Base-by-base conservation (phyloP, 1,140 invertebrate species). In the Brachionus rubens region DNA sequence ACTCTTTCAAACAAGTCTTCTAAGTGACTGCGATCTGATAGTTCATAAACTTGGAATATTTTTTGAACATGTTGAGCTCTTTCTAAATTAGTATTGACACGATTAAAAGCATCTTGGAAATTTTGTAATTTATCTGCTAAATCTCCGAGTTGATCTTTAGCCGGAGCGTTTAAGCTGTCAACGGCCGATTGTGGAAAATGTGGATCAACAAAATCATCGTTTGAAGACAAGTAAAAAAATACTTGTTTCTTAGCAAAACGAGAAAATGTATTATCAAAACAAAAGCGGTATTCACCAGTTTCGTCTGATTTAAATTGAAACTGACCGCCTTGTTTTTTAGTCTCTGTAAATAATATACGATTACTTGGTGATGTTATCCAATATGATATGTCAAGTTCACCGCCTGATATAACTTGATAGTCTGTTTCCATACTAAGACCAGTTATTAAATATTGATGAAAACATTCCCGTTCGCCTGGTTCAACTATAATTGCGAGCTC, bases 251-350 rank as follows among this genome's bases (percentile, higher is more conserved):
- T 84, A 78, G 89, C 90, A 81, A 91, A 91, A 10, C 88, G 87
- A 80, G 90, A 91, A 80, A 91, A 91, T 3, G 87, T 88, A 80
- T 93, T 93, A 80, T 92, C 91, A 80, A 92, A 91, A 80, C 91
- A 93, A 78, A 92, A 88, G 77, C 88, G 87, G 81, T 90, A 91
- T 79, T 91, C 90, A 3, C 91, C 91, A 47, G 87, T 85, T 76
- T 87, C 82, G 14, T 79, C 77, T 0, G 82, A 80, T 30, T 81
- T 79, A 26, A 85, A 65, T 76, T 78, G 84, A 82, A 79, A 76
- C 80, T 79, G 86, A 78, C 89, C 90, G 80, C 91, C 90, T 3
- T 88, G 85, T 81, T 90, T 90, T 80, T 90, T 90, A 77, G 86
- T 87, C 78, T 91, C 90, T 1, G 88, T 86, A 0, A 89, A 85